Evolutionary conservation across 2,797 vertebrate genomes (phyloP).

Genomic region (Centropyge bicolor): DNA sequence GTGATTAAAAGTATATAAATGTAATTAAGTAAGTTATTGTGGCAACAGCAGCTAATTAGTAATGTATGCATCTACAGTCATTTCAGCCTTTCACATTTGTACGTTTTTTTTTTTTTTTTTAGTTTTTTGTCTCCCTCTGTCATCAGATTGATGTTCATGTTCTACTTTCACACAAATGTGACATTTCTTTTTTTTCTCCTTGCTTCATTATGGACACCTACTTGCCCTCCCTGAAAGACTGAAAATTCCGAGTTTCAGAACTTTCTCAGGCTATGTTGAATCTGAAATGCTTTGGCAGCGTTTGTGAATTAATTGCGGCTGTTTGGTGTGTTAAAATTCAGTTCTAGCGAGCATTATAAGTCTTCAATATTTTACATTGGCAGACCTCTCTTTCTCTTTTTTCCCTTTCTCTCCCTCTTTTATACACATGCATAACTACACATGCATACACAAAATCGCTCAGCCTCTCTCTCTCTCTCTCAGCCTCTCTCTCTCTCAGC

Average conservation of each 20-base stretch:
- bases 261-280: constrained; percentile 22
- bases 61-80: neutral
- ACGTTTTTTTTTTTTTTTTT: neutral
- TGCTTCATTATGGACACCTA: neutral
- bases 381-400: constrained; percentile 40
- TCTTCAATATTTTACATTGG: constrained; percentile 44
- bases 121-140: neutral
- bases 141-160: neutral
- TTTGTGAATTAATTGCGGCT: constrained; percentile 41
- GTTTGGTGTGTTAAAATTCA: constrained; percentile 33
- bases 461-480: constrained; percentile 18
- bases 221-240: neutral
- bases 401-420: constrained; percentile 39
- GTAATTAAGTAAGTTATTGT: neutral
- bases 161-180: neutral
- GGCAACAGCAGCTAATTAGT: neutral
- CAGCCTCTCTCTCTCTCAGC: neutral
- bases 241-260: constrained; percentile 19
- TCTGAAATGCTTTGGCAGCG: constrained; percentile 35
- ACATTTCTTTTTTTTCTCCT: too few relatives aligned
- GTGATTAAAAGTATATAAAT: neutral
- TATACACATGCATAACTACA: constrained; percentile 21
- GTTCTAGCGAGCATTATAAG: constrained; percentile 16
- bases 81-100: neutral
- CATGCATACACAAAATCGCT: constrained; percentile 44